Evolutionary conservation across 2,888 invertebrate species (phyloP).

Genomic region (Unio pictorum): DNA sequence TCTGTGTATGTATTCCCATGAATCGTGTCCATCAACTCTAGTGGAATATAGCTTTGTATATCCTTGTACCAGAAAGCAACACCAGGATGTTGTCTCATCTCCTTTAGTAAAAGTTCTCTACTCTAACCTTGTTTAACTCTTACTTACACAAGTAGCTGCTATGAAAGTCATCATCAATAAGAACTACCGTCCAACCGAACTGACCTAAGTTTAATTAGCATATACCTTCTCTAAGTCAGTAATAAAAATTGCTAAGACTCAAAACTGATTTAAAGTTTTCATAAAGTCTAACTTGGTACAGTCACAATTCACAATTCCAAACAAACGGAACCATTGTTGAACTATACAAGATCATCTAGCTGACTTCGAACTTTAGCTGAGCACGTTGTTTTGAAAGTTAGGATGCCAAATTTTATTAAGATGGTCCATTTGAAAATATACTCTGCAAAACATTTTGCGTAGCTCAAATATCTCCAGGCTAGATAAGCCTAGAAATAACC

Average conservation of each 20-base stretch:
- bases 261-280: no score
- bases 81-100: slow-evolving; percentile 8
- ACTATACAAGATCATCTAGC: no score
- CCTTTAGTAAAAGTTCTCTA: slow-evolving; percentile 32
- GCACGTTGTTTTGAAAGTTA: no score
- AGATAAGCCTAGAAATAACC: slow-evolving; percentile 1
- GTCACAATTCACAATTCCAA: not conserved
- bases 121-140: slow-evolving; percentile 44
- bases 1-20: not conserved
- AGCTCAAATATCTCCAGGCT: slow-evolving; percentile 11
- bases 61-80: slow-evolving; percentile 7
- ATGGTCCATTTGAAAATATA: no score
- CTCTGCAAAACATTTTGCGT: not conserved
- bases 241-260: no score
- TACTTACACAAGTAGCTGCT: slow-evolving; percentile 43
- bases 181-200: slow-evolving; percentile 27
- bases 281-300: slow-evolving; percentile 9
- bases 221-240: slow-evolving; percentile 2
- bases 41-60: slow-evolving; percentile 4
- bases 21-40: slow-evolving; percentile 17
- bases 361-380: no score
- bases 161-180: slow-evolving; percentile 36
- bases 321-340: slow-evolving; percentile 8
- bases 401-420: no score
- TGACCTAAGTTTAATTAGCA: slow-evolving; percentile 5